Percentiles rank a stretch among this genome's conserved stretches.
These are phyloP conservation scores for Anolis sagrei DNA, from an alignment of 2,113 vertebrate genomes.

Conservation along the genomic window DNA sequence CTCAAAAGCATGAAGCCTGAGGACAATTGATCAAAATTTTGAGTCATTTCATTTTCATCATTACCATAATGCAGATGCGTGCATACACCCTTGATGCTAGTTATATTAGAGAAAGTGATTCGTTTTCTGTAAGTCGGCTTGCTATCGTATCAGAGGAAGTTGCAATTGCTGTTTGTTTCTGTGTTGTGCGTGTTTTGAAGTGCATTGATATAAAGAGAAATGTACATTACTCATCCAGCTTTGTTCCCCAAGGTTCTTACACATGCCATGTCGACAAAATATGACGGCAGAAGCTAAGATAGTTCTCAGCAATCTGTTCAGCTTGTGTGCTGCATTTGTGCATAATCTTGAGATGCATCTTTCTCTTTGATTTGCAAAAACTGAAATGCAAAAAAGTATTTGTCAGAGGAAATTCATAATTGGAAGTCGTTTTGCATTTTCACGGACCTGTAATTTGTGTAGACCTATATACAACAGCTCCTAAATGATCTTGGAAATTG, in stretches of 20 bases:
- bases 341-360: slow-evolving; percentile 1
- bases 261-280: neutral
- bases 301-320: slow-evolving; percentile 12
- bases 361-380: slow-evolving; percentile 15
- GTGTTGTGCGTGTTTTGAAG: slow-evolving; percentile 3
- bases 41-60: neutral
- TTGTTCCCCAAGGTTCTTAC: neutral
- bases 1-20: neutral
- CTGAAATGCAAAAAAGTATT: neutral
- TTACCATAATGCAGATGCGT: neutral
- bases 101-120: neutral
- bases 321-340: neutral
- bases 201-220: slow-evolving; percentile 1
- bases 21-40: neutral
- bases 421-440: neutral
- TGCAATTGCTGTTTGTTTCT: neutral
- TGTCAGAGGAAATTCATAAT: neutral
- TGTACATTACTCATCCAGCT: neutral
- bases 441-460: neutral
- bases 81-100: neutral
- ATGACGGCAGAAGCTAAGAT: neutral
- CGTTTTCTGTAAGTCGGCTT: neutral
- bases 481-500: no score
- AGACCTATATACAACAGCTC: neutral
- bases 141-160: neutral